A percentile compares a stretch with the other conserved stretches of the same genome.
Evolutionary conservation across 2,113 vertebrate species (phyloP).

Genomic region (Xenopus laevis): DNA sequence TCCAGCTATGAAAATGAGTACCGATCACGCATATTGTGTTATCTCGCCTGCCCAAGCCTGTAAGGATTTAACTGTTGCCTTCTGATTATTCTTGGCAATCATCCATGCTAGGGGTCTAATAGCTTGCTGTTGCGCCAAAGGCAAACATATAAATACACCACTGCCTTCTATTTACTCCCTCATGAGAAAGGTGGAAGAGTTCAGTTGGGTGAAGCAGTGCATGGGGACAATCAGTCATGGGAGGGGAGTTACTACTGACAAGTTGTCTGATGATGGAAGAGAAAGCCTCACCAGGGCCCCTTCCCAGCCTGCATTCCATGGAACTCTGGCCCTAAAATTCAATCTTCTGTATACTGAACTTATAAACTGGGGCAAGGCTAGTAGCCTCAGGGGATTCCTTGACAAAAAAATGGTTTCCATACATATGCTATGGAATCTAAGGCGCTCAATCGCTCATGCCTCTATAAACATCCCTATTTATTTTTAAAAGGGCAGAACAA

Average conservation of each 20-base stretch:
- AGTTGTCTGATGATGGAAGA: slow-evolving; percentile 34
- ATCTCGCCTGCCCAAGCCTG: background rate
- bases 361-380: no score
- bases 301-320: background rate
- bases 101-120: background rate
- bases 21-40: background rate
- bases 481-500: no score
- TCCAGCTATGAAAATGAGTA: background rate
- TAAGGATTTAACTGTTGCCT: background rate
- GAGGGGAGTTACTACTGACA: background rate
- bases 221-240: background rate
- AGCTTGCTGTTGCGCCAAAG: background rate
- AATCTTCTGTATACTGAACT: no score
- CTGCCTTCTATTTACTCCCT: no score
- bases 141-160: no score
- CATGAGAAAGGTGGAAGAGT: background rate
- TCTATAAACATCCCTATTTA: no score
- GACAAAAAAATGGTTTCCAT: no score
- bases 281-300: background rate
- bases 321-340: background rate
- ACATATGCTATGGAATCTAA: no score
- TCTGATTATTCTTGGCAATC: background rate
- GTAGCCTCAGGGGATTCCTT: no score
- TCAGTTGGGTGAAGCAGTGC: no score
- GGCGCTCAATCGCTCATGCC: no score